These are phyloP conservation scores for Lycia hirtaria DNA, from an alignment of 2,888 invertebrate species.

Conservation along the genomic window DNA sequence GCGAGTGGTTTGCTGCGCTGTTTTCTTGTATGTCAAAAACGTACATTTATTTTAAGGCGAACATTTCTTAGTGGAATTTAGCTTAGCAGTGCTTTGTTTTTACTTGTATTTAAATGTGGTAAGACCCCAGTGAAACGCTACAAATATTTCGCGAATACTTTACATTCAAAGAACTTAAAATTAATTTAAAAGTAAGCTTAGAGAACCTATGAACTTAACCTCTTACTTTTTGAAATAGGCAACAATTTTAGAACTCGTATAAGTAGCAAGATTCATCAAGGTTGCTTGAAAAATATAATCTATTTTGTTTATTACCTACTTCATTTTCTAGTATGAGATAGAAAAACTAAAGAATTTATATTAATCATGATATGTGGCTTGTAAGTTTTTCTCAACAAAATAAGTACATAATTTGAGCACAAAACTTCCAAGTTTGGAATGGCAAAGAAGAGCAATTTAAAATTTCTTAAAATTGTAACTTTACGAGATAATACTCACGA, in stretches of 20 bases:
- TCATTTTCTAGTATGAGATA: too few relatives aligned
- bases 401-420: neutral
- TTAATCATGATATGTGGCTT: too few relatives aligned
- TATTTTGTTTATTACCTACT: too few relatives aligned
- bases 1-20: constrained; percentile 7
- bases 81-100: neutral
- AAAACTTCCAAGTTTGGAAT: constrained; percentile 3
- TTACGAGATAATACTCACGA: neutral
- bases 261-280: too few relatives aligned
- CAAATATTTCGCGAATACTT: neutral
- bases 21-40: constrained; percentile 16
- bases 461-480: constrained; percentile 1
- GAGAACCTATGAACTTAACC: too few relatives aligned
- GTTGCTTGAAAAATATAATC: too few relatives aligned
- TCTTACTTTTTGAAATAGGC: too few relatives aligned
- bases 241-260: too few relatives aligned
- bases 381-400: neutral
- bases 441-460: constrained; percentile 1
- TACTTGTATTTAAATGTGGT: neutral
- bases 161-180: neutral
- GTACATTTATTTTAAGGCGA: constrained; percentile 11
- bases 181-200: neutral
- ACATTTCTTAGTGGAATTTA: constrained; percentile 24
- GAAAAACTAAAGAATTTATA: too few relatives aligned
- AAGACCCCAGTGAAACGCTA: neutral